Conservation (phyloP, 2,797 vertebrate genomes). For the Sparus aurata region DNA sequence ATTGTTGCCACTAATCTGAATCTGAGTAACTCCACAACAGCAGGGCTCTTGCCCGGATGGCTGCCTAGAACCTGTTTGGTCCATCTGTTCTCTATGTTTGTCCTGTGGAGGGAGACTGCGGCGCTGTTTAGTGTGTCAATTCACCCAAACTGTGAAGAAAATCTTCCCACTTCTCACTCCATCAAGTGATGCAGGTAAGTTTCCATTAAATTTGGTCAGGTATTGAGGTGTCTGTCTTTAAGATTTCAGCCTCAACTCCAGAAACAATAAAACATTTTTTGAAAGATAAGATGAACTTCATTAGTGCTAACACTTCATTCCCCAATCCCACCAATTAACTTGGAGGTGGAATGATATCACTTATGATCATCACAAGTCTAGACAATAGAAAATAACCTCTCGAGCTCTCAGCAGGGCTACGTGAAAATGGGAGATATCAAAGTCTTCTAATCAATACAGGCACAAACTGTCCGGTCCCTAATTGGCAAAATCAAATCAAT, state of each 20-base stretch:
- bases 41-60: constrained; percentile 49
- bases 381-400: neutral
- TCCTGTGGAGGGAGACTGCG: constrained; percentile 22
- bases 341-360: neutral
- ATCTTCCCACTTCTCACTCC: too few relatives aligned
- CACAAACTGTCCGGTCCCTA: neutral
- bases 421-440: neutral
- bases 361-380: neutral
- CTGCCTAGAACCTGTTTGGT: constrained; percentile 57
- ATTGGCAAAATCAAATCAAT: too few relatives aligned
- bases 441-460: neutral
- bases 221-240: too few relatives aligned
- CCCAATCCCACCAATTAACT: neutral
- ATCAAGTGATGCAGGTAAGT: too few relatives aligned
- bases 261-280: too few relatives aligned
- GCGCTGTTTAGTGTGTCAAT: constrained; percentile 6
- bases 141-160: too few relatives aligned
- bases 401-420: neutral
- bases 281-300: too few relatives aligned
- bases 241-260: too few relatives aligned
- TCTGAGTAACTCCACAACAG: constrained; percentile 67
- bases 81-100: constrained; percentile 31
- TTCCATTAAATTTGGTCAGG: too few relatives aligned
- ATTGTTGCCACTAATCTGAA: constrained; percentile 85
- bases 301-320: too few relatives aligned